Evolutionary conservation across 2,888 invertebrate genomes (phyloP).

Genomic region (Arrhopalites spinosus): DNA sequence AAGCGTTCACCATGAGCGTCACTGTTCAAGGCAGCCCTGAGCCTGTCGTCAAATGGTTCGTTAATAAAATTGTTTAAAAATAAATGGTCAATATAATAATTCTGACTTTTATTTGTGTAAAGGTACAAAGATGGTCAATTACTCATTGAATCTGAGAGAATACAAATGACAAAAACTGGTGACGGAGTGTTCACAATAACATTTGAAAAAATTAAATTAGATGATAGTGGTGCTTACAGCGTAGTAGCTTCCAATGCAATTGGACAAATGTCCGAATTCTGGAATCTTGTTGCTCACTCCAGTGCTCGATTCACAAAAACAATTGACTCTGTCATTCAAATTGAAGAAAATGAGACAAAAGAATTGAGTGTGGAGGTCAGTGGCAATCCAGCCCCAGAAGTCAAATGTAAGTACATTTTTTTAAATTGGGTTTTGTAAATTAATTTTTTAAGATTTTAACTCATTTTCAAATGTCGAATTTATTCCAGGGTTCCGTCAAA

Average conservation of each 20-base stretch:
- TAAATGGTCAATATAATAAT: background rate
- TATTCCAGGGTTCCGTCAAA: no score
- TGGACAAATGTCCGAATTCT: slow-evolving; percentile 88
- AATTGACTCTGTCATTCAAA: slow-evolving; percentile 44
- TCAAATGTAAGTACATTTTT: no score
- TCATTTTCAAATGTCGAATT: no score
- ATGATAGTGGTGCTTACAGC: slow-evolving; percentile 86
- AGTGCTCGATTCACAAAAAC: slow-evolving; percentile 66
- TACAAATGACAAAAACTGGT: slow-evolving; percentile 71
- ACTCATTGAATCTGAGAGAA: slow-evolving; percentile 72
- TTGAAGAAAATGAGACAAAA: slow-evolving; percentile 78
- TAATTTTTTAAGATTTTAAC: no score
- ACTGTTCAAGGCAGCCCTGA: slow-evolving; percentile 83
- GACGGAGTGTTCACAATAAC: slow-evolving; percentile 69
- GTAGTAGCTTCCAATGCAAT: slow-evolving; percentile 83
- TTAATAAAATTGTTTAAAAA: background rate
- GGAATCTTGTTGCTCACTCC: slow-evolving; percentile 82
- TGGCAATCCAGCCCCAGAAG: slow-evolving; percentile 79
- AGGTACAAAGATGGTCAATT: slow-evolving; percentile 84
- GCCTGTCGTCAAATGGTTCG: slow-evolving; percentile 75
- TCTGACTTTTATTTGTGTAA: background rate
- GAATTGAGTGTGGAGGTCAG: slow-evolving; percentile 73
- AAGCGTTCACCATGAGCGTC: slow-evolving; percentile 76
- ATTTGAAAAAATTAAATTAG: slow-evolving; percentile 73
- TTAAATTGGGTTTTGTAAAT: no score